Evolutionary conservation across 2,888 invertebrate species (phyloP).

Genomic region (Steinernema carpocapsae): DNA sequence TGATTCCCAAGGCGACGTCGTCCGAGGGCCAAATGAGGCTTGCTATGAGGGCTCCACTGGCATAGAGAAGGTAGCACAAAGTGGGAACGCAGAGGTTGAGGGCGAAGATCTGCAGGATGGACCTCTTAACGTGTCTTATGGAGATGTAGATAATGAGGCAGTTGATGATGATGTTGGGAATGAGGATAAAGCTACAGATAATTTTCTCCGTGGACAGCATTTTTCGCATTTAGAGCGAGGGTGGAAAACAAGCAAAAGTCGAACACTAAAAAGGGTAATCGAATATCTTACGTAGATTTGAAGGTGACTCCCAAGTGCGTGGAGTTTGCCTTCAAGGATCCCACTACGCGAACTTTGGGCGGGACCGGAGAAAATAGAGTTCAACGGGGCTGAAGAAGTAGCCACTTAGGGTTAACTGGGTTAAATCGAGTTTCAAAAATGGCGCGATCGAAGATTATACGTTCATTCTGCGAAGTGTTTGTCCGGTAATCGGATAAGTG

Average conservation of each 20-base stretch:
- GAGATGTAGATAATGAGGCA: neutral
- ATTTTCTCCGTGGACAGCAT: neutral
- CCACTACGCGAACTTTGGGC: too few species aligned
- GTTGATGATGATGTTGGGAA: neutral
- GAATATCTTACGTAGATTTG: too few species aligned
- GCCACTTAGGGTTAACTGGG: too few species aligned
- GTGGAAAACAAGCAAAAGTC: neutral
- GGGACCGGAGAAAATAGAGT: too few species aligned
- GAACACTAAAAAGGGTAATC: too few species aligned
- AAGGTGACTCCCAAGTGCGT: too few species aligned
- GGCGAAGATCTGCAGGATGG: slow-evolving; percentile 3
- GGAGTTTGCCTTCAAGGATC: too few species aligned
- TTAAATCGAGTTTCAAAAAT: too few species aligned
- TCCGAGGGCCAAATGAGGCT: neutral
- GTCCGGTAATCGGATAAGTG: too few species aligned
- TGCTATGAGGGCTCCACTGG: neutral
- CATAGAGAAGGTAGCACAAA: neutral
- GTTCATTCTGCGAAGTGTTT: too few species aligned
- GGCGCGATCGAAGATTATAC: too few species aligned
- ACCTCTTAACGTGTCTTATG: neutral
- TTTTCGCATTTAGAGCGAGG: neutral
- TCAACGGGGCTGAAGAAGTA: too few species aligned
- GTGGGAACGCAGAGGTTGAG: slow-evolving; percentile 2
- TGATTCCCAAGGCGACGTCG: slow-evolving; percentile 1
- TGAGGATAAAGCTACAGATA: slow-evolving; percentile 2